Evolutionary conservation across 2,888 invertebrate genomes (phyloP).

Genomic region (Oxyteleia sp.): DNA sequence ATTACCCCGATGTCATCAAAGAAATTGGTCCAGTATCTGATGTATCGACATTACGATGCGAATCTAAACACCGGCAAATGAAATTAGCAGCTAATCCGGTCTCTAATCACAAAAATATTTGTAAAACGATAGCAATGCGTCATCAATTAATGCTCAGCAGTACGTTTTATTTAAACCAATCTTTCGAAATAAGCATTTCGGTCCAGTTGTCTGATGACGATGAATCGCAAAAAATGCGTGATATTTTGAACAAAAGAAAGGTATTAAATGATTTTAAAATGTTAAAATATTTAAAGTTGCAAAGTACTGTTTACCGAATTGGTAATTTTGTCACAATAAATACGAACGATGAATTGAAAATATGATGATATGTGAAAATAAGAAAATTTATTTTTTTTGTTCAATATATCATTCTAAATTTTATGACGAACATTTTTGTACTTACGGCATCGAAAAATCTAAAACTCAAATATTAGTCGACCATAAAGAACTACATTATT

Average conservation of each 20-base stretch:
- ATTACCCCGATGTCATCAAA: slow-evolving; percentile 38
- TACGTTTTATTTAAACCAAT: slow-evolving; percentile 4
- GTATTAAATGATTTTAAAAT: too few species aligned
- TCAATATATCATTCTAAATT: neutral
- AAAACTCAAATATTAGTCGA: too few species aligned
- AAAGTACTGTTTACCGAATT: slow-evolving; percentile 13
- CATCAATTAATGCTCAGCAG: slow-evolving; percentile 23
- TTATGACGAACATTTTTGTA: slow-evolving; percentile 11
- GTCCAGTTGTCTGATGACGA: too few species aligned
- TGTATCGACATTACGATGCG: slow-evolving; percentile 24
- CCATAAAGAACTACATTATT: too few species aligned
- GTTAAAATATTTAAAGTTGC: neutral
- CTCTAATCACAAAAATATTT: slow-evolving; percentile 8
- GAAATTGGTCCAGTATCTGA: slow-evolving; percentile 26
- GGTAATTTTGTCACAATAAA: slow-evolving; percentile 1
- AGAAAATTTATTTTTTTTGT: slow-evolving; percentile 14
- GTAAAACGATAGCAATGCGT: slow-evolving; percentile 40
- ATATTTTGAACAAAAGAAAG: too few species aligned
- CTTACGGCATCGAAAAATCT: neutral
- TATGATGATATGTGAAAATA: slow-evolving; percentile 2
- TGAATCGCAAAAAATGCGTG: too few species aligned
- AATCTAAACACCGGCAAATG: slow-evolving; percentile 33
- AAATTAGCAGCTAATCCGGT: slow-evolving; percentile 20
- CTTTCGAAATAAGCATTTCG: slow-evolving; percentile 13
- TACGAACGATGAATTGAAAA: neutral